phyloP scores from a whole-genome alignment of 2,113 vertebrate genomes.

The Trematomus loennbergii region DNA sequence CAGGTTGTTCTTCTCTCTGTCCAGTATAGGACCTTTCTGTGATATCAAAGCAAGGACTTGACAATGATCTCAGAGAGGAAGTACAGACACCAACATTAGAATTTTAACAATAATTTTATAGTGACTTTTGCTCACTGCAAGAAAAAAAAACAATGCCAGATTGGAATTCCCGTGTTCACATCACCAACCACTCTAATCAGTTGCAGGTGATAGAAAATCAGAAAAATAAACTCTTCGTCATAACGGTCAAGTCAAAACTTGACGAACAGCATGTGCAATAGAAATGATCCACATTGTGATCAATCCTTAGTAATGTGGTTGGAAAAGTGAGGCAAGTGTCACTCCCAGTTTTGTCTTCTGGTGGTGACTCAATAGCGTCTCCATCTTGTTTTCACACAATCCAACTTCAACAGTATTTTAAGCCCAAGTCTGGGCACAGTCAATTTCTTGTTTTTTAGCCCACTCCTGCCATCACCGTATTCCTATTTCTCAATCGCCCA shows the following conservation, averaged over 20 bases:
- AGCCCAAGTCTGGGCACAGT: conserved; percentile 3
- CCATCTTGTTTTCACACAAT: background rate
- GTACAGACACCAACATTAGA: conserved; percentile 17
- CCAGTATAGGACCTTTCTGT: background rate
- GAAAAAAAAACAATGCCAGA: conserved; percentile 10
- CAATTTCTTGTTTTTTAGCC: background rate
- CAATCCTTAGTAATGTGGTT: conserved; percentile 12
- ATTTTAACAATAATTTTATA: conserved; percentile 17
- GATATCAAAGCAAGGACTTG: conserved; percentile 17
- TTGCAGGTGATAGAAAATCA: conserved; percentile 12
- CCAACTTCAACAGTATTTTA: background rate
- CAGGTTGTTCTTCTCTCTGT: background rate
- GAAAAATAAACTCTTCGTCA: conserved; percentile 18
- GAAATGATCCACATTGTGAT: conserved; percentile 37
- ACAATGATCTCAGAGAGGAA: conserved; percentile 22
- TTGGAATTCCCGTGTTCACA: conserved; percentile 46
- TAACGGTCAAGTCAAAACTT: conserved; percentile 39
- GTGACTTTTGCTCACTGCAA: conserved; percentile 17
- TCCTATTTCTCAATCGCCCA: conserved; percentile 38
- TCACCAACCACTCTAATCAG: conserved; percentile 27
- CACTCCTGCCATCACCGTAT: conserved; percentile 6
- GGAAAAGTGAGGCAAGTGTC: conserved; percentile 27
- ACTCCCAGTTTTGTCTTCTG: conserved; percentile 32
- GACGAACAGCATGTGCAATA: conserved; percentile 46
- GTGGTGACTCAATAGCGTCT: background rate